Percentiles rank a stretch among this genome's conserved stretches.
Evolutionary conservation across 2,888 invertebrate species (phyloP).

Genomic region (Branchipolynoe longqiensis): DNA sequence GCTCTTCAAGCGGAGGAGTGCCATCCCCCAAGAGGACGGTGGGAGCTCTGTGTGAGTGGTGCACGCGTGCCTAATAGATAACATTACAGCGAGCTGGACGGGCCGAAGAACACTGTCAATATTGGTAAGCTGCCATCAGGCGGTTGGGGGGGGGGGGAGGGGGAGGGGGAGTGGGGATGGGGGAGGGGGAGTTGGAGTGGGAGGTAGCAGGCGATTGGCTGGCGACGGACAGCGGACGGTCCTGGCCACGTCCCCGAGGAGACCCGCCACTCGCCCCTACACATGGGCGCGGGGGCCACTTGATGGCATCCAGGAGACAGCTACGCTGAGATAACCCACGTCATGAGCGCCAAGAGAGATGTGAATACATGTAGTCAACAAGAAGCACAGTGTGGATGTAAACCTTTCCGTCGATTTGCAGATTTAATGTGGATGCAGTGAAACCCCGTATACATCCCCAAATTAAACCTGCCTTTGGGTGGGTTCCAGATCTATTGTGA

Average conservation of each 20-base stretch:
- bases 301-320: too few species aligned
- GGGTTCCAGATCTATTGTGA: too few species aligned
- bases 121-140: conserved; percentile 36
- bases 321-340: too few species aligned
- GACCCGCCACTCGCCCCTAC: neutral
- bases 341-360: too few species aligned
- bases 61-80: conserved; percentile 43
- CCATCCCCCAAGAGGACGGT: neutral
- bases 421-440: too few species aligned
- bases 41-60: conserved; percentile 25
- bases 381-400: too few species aligned
- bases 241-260: neutral
- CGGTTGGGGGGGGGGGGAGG: neutral
- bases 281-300: neutral
- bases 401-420: too few species aligned
- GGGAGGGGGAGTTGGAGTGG: neutral
- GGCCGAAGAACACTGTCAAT: conserved; percentile 37
- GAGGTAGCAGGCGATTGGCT: conserved; percentile 16
- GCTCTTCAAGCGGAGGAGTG: neutral
- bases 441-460: too few species aligned
- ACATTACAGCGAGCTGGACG: neutral
- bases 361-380: too few species aligned
- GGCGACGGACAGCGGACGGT: neutral
- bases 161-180: neutral
- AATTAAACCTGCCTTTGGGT: too few species aligned